Evolutionary conservation across 2,113 vertebrate genomes (phyloP).

Genomic region (Elaphurus davidianus): DNA sequence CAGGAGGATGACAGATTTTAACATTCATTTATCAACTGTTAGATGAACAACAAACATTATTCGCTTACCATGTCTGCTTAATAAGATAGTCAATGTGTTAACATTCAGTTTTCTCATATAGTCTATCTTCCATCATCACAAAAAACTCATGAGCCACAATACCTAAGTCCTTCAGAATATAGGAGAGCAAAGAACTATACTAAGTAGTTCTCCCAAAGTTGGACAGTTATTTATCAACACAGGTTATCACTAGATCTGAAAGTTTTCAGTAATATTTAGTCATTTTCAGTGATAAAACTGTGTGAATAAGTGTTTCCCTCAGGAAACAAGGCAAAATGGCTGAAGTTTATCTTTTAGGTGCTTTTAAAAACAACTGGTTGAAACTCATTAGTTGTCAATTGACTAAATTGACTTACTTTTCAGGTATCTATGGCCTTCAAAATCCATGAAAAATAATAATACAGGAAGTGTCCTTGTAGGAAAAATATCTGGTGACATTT

Average conservation of each 20-base stretch:
- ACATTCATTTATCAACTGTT: conserved; percentile 42
- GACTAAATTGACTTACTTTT: conserved; percentile 23
- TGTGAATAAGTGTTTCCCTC: neutral
- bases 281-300: conserved; percentile 31
- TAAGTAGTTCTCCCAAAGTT: neutral
- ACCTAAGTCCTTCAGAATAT: conserved; percentile 6
- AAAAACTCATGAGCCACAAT: neutral
- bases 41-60: conserved; percentile 37
- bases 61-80: neutral
- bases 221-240: neutral
- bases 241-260: neutral
- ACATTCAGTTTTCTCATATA: neutral
- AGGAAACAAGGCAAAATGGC: neutral
- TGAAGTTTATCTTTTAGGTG: conserved; percentile 35
- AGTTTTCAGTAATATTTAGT: conserved; percentile 24
- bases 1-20: conserved; percentile 38
- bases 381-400: neutral
- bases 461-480: neutral
- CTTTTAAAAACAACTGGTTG: conserved; percentile 32
- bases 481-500: conserved; percentile 8
- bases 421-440: neutral
- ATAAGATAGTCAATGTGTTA: neutral
- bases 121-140: neutral
- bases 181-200: neutral
- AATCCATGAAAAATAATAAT: conserved; percentile 10